phyloP scores from a whole-genome alignment of 2,888 invertebrate genomes.

The Lochmaea capreae region DNA sequence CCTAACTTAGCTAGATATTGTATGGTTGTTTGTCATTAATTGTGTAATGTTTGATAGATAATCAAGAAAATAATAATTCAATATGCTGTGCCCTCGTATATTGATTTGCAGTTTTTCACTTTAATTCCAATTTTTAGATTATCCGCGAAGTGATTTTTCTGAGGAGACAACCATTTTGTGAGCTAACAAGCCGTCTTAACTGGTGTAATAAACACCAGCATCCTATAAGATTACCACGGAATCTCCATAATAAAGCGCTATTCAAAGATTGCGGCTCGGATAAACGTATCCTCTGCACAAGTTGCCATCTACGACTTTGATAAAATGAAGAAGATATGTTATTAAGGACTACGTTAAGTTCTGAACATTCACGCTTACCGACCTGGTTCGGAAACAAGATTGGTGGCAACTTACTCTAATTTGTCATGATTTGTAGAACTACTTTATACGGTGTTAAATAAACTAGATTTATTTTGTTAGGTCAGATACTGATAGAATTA shows the following conservation, averaged over 20 bases:
- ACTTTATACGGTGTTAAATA: background rate
- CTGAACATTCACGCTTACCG: background rate
- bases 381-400: background rate
- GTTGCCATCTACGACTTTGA: slow-evolving; percentile 5
- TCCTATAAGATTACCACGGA: slow-evolving; percentile 18
- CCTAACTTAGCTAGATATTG: no score
- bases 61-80: background rate
- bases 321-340: slow-evolving; percentile 15
- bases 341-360: slow-evolving; percentile 16
- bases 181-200: slow-evolving; percentile 19
- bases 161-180: background rate
- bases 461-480: background rate
- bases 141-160: slow-evolving; percentile 5
- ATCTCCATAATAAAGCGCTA: slow-evolving; percentile 24
- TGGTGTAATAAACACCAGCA: slow-evolving; percentile 22
- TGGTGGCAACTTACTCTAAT: background rate
- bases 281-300: slow-evolving; percentile 16
- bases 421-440: background rate
- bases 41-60: background rate
- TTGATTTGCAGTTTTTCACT: background rate
- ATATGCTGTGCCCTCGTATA: background rate
- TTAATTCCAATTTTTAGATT: background rate
- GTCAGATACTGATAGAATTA: background rate
- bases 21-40: no score
- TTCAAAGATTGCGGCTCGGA: slow-evolving; percentile 14